These are phyloP conservation scores for Esox lucius DNA, from an alignment of 2,797 vertebrate species.

Conservation along the genomic window DNA sequence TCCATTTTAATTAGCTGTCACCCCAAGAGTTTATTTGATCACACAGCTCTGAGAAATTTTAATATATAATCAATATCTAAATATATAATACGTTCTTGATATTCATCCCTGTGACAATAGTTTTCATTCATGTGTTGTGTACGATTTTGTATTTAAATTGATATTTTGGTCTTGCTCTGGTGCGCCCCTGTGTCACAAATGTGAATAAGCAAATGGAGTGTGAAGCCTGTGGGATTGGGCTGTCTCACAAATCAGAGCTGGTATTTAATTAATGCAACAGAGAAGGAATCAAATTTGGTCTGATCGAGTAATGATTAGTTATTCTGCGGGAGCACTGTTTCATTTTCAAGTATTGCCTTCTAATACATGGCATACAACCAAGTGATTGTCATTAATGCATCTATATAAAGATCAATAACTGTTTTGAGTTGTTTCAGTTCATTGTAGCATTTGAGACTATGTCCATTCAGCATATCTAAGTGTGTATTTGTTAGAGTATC, in stretches of 20 bases:
- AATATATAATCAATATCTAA: conserved; percentile 38
- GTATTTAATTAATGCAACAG: conserved; percentile 65
- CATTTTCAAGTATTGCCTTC: not conserved
- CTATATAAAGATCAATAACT: not conserved
- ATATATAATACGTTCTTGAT: not conserved
- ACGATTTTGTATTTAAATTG: conserved; percentile 49
- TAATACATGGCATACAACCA: not conserved
- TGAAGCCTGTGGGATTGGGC: conserved; percentile 52
- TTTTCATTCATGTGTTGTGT: conserved; percentile 43
- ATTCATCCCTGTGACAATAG: conserved; percentile 9
- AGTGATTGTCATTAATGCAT: not conserved
- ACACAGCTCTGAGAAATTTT: conserved; percentile 35
- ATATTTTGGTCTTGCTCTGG: conserved; percentile 44
- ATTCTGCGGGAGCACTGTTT: conserved; percentile 4
- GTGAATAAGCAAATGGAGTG: conserved; percentile 58
- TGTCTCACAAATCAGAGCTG: conserved; percentile 57
- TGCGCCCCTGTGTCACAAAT: conserved; percentile 48
- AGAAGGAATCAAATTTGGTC: conserved; percentile 48
- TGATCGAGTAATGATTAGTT: conserved; percentile 34
- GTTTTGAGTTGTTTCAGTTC: not conserved
- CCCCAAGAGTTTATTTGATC: conserved; percentile 46
- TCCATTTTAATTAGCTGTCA: conserved; percentile 56
- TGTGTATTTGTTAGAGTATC: not conserved
- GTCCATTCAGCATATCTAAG: not conserved
- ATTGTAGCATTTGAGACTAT: not conserved